phyloP scores from a whole-genome alignment of 2,113 vertebrate genomes.

The Chamaetylas fuelleborni region DNA sequence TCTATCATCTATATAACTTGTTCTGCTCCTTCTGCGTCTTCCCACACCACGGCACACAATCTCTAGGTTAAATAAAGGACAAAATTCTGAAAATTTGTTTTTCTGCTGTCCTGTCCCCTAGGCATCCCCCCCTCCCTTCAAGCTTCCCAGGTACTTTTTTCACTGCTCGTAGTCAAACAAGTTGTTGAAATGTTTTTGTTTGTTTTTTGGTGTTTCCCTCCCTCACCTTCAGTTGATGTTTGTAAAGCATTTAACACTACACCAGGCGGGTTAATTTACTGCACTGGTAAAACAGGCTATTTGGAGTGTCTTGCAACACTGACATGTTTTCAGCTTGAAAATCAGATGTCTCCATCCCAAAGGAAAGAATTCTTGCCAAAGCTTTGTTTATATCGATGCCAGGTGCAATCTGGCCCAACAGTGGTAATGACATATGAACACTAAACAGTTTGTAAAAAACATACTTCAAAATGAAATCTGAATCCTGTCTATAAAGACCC shows the following conservation, averaged over 20 bases:
- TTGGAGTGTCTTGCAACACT: constrained; percentile 68
- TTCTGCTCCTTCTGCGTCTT: background rate
- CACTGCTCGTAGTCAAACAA: constrained; percentile 16
- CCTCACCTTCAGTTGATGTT: constrained; percentile 66
- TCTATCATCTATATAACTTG: background rate
- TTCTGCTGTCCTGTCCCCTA: background rate
- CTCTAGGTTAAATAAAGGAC: background rate
- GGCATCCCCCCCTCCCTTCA: background rate
- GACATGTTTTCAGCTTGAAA: constrained; percentile 73
- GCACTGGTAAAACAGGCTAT: constrained; percentile 68
- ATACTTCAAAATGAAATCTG: constrained; percentile 51
- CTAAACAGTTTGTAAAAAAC: constrained; percentile 61
- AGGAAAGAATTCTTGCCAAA: constrained; percentile 70
- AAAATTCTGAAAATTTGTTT: background rate
- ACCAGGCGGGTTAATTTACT: constrained; percentile 76
- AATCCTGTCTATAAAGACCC: constrained; percentile 45
- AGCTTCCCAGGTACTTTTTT: constrained; percentile 9
- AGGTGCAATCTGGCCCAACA: constrained; percentile 74
- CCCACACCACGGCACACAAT: background rate
- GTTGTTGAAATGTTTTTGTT: constrained; percentile 66
- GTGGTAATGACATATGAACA: constrained; percentile 71
- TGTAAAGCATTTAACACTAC: constrained; percentile 74
- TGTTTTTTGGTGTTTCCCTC: constrained; percentile 68
- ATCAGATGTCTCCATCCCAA: constrained; percentile 74
- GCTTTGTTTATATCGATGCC: constrained; percentile 68